Evolutionary conservation across 2,888 invertebrate genomes (phyloP).

Genomic region (Saturnia japonica): DNA sequence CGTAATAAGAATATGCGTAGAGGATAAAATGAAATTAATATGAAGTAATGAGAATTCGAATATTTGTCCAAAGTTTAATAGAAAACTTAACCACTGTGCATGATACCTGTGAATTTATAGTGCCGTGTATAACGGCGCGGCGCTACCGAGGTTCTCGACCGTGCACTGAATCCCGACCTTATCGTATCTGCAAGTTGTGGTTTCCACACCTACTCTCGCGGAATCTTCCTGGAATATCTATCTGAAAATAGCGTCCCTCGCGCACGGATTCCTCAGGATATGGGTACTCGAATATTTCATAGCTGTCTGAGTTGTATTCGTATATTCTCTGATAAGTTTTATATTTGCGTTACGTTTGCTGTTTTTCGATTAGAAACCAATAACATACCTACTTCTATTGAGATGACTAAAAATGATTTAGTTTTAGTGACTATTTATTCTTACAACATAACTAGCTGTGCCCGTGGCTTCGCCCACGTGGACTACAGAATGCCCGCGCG

Average conservation of each 20-base stretch:
- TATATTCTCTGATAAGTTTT: background rate
- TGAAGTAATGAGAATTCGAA: background rate
- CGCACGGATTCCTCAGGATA: conserved; percentile 4
- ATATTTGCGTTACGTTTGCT: background rate
- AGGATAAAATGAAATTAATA: background rate
- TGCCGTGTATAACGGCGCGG: conserved; percentile 10
- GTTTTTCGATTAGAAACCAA: background rate
- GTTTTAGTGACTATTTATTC: too few species aligned
- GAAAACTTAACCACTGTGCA: background rate
- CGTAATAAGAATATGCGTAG: background rate
- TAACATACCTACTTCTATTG: background rate
- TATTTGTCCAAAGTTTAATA: background rate
- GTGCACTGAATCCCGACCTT: conserved; percentile 7
- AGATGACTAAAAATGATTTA: background rate
- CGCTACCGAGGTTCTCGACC: background rate
- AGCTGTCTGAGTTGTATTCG: background rate
- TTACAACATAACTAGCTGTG: too few species aligned
- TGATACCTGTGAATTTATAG: conserved; percentile 9
- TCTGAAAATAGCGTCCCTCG: conserved; percentile 9
- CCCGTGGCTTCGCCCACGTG: too few species aligned
- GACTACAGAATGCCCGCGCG: too few species aligned
- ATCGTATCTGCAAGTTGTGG: conserved; percentile 19
- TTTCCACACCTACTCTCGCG: conserved; percentile 18
- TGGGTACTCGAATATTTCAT: conserved; percentile 5
- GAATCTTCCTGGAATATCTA: conserved; percentile 17